Evolutionary conservation across 2,797 vertebrate genomes (phyloP).

Genomic region (Scyliorhinus canicula): DNA sequence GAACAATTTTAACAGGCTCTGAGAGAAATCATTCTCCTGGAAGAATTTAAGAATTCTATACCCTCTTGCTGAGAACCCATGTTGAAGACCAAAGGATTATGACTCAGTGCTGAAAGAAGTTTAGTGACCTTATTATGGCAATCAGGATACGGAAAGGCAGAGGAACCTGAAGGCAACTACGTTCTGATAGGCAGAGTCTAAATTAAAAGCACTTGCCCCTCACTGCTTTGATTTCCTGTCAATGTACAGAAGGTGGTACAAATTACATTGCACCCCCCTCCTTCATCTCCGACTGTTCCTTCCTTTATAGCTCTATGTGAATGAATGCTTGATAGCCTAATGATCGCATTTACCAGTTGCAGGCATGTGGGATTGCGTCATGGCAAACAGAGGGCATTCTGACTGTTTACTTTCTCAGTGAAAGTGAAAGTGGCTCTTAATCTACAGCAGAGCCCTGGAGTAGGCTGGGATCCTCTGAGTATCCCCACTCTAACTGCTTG

Average conservation of each 20-base stretch:
- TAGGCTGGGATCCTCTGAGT: background rate
- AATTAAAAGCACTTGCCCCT: background rate
- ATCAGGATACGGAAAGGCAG: background rate
- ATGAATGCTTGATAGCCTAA: background rate
- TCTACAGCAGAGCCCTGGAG: background rate
- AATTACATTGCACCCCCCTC: background rate
- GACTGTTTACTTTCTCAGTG: background rate
- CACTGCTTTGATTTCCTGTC: background rate
- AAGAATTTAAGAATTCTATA: too few species aligned
- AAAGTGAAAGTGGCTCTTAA: background rate
- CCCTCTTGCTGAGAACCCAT: too few species aligned
- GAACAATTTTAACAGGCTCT: too few species aligned
- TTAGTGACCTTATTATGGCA: background rate
- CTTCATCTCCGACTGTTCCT: background rate
- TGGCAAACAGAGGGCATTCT: background rate
- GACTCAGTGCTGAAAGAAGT: background rate
- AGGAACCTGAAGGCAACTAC: background rate
- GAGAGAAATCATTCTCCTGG: too few species aligned
- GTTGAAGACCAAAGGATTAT: too few species aligned
- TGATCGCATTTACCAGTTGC: background rate
- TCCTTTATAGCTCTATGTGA: background rate
- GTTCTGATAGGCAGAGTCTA: background rate
- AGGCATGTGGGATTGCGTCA: background rate
- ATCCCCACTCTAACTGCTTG: background rate
- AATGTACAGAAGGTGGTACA: background rate